Evolutionary conservation across 2,888 invertebrate genomes (phyloP), one percentile per base, ranked within the genome.

Genomic region (Drosophila sordidula): DNA sequence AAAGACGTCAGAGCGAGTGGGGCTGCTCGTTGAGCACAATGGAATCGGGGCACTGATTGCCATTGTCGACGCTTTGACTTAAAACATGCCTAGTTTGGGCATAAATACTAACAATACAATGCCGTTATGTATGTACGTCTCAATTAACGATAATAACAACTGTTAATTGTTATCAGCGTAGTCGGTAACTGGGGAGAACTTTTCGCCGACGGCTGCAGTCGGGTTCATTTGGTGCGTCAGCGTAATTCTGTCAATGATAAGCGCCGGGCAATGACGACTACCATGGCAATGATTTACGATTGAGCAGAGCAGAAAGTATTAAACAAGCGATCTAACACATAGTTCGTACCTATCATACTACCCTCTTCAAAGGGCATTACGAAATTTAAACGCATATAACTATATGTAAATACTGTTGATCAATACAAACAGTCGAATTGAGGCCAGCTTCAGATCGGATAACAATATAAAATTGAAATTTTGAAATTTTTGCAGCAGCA

Each of bases 121-220:
- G 16, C 25, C 54, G 41, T 8, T 34, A 45, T 74, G 42, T 52
- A 12, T 56, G 70, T 75, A 64, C 51, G 66, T 52, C 73, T 72
- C 83, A 88, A 84, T 89, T 83, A 83, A 70, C 75, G 87, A 77
- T 80, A 83, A 80, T 80, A 87, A 83, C 87, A 64, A 54, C 63
- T 51, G 72, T 72, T 79, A 72, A 89, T 70, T 78, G 73, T 79
- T 88, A 86, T 88, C 75, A 75, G 63, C 41, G 14, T 41, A 18
- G 54, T 50, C 50, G 50, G 50, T 46, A 61, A 71, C 77, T 56
- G 58, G 58, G 73, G 38, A 44, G 41, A 75, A 73, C 78, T 61
- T 18, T 18, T 18, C 18, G 18, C 18, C 18, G 18, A 18, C 18
- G 18, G 18, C 18, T 18, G 18, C 18, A 18, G 18, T 18, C 29